Conservation (phyloP, 2,797 vertebrate genomes). For the Hephaestus fuliginosus region DNA sequence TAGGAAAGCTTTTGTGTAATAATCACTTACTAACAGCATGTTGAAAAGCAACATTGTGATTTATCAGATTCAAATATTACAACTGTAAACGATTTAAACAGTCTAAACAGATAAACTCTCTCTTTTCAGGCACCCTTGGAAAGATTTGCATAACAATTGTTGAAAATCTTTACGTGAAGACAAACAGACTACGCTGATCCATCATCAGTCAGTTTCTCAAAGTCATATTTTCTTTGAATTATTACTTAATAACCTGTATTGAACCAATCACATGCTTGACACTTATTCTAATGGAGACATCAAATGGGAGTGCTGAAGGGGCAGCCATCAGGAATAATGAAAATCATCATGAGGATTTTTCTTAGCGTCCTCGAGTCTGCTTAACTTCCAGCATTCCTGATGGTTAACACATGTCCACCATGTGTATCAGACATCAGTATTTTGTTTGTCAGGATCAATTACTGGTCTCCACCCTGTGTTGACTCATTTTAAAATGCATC, state of each 20-base stretch:
- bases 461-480: slow-evolving; percentile 25
- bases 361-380: not conserved
- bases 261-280: not conserved
- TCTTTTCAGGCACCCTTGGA: not conserved
- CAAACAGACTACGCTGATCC: not conserved
- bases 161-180: not conserved
- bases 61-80: not conserved
- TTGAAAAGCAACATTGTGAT: not conserved
- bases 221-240: not conserved
- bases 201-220: not conserved
- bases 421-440: not conserved
- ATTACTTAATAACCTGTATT: not conserved
- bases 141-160: not conserved
- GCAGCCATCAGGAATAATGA: not conserved
- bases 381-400: not conserved
- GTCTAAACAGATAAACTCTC: not conserved
- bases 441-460: slow-evolving; percentile 9
- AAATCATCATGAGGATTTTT: not conserved
- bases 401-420: slow-evolving; percentile 19
- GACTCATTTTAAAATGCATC: slow-evolving; percentile 27
- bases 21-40: not conserved
- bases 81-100: not conserved
- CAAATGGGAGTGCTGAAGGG: not conserved
- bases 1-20: not conserved
- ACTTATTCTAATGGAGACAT: not conserved